Evolutionary conservation across 2,888 invertebrate genomes (phyloP), one percentile per base, ranked within the genome.

Genomic region (Parascotia fuliginaria): DNA sequence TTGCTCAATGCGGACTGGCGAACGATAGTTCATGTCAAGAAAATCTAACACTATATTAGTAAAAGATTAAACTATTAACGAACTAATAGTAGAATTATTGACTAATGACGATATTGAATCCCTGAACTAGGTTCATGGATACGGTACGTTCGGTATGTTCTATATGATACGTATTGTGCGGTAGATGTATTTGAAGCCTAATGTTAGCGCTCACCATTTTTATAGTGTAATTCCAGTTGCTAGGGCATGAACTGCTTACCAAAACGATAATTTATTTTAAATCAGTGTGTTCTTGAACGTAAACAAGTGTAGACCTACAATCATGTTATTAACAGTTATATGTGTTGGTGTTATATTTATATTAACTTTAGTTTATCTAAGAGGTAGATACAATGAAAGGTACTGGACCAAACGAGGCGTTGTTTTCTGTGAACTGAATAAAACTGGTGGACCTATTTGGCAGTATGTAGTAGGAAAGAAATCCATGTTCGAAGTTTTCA

Each of bases 321-420:
- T 9, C 13, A 64, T 64, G 64, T 41, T 64, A 1, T 16, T 44
- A 12, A 42, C 44, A 11, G 32, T 55, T 2, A 15, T 42, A 38
- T 31, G 57, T 24, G 6, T 6, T 0, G 12, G 9, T n/a, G 9
- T 58, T 0, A 12, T 48, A 22, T 3, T 65, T 15, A 16, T 68
- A 3, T 32, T 76, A 39, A 5, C 36, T 9, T 22, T 71, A 1
- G 31, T 64, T 3, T 73, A 78, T 43, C 14, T 79, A 0, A 71
- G 48, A 37, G 81, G 79, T 2, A 65, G 47, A 59, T 76, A 75
- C 37, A 83, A 85, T 64, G 70, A 83, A 37, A 19, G 32, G 1
- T 86, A 86, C 40, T 86, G 86, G 85, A 78, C 57, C 11, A 83
- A 73, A 58, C 80, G 82, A 7, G 81, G 83, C 0, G 83, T 85